A percentile compares a stretch with the other conserved stretches of the same genome.
These are phyloP conservation scores for Crax fasciolata DNA, from an alignment of 2,797 vertebrate species.

Conservation along the genomic window DNA sequence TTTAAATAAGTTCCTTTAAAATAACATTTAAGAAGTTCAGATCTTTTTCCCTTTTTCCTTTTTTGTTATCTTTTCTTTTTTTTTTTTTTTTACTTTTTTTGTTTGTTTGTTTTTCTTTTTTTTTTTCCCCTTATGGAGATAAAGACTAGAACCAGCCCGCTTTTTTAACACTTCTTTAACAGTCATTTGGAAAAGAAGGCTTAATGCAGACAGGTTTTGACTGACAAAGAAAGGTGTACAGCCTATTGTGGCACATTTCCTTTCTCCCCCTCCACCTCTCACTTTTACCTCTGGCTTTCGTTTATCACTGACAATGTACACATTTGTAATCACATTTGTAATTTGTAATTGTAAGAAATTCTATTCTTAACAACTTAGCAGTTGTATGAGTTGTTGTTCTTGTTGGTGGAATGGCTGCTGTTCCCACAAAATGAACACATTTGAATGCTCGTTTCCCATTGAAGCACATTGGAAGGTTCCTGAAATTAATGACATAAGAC, in stretches of 20 bases:
- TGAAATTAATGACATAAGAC: conserved; percentile 72
- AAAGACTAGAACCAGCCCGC: conserved; percentile 32
- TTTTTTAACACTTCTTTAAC: conserved; percentile 19
- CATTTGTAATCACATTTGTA: conserved; percentile 27
- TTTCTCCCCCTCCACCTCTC: background rate
- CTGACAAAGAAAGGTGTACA: conserved; percentile 23
- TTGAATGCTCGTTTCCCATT: conserved; percentile 73
- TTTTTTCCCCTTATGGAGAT: background rate
- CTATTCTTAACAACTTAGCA: conserved; percentile 56
- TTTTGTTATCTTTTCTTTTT: no score
- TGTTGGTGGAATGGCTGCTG: background rate
- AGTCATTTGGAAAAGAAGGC: background rate
- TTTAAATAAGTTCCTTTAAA: conserved; percentile 66
- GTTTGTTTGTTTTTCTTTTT: background rate
- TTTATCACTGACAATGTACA: conserved; percentile 29
- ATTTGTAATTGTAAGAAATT: conserved; percentile 37
- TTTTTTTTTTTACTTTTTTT: background rate
- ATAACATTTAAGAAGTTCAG: conserved; percentile 55
- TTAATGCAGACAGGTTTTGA: conserved; percentile 37
- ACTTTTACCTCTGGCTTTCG: conserved; percentile 20
- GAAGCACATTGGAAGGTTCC: conserved; percentile 60
- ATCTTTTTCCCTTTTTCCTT: no score
- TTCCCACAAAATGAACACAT: conserved; percentile 62
- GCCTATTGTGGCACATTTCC: conserved; percentile 5
- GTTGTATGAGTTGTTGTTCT: background rate